phyloP scores from a whole-genome alignment of 92 coral and sea anemone species.

The Scolanthus callimorphus region DNA sequence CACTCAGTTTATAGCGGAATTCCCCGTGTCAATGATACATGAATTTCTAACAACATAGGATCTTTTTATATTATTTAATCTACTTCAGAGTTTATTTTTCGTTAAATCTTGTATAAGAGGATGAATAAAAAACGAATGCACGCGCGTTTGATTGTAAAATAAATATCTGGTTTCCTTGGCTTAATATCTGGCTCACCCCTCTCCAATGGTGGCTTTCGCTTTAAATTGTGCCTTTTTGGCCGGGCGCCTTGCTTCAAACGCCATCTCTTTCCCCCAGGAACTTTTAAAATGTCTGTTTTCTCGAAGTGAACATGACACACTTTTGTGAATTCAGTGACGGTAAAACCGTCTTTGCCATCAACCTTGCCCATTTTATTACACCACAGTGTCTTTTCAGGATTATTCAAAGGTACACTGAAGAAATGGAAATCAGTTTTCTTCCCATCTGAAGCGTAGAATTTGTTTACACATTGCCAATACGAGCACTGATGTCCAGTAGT shows the following conservation, averaged over 20 bases:
- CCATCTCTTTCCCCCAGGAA: slow-evolving; percentile 56
- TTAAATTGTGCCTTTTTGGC: slow-evolving; percentile 16
- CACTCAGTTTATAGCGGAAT: too few relatives aligned
- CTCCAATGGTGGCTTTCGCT: slow-evolving; percentile 33
- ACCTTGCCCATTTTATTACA: slow-evolving; percentile 43
- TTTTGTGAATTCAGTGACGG: slow-evolving; percentile 17
- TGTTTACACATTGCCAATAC: slow-evolving; percentile 28
- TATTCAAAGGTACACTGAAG: slow-evolving; percentile 32
- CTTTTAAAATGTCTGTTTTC: slow-evolving; percentile 15
- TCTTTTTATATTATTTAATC: too few relatives aligned
- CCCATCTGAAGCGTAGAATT: slow-evolving; percentile 26
- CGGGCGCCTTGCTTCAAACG: slow-evolving; percentile 24
- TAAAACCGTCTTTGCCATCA: slow-evolving; percentile 31
- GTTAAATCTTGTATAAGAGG: too few relatives aligned
- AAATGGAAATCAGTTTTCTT: slow-evolving; percentile 34
- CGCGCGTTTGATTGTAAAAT: too few relatives aligned
- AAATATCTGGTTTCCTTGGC: slow-evolving; percentile 15
- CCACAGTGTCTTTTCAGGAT: slow-evolving; percentile 23
- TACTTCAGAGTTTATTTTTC: too few relatives aligned
- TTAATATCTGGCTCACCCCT: slow-evolving; percentile 14
- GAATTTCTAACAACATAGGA: too few relatives aligned
- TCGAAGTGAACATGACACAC: slow-evolving; percentile 17
- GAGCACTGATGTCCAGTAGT: slow-evolving; percentile 41
- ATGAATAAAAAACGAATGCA: too few relatives aligned
- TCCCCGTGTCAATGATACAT: too few relatives aligned